These are phyloP conservation scores for Danio tinwini DNA, from an alignment of 2,797 vertebrate genomes.

Conservation along the genomic window DNA sequence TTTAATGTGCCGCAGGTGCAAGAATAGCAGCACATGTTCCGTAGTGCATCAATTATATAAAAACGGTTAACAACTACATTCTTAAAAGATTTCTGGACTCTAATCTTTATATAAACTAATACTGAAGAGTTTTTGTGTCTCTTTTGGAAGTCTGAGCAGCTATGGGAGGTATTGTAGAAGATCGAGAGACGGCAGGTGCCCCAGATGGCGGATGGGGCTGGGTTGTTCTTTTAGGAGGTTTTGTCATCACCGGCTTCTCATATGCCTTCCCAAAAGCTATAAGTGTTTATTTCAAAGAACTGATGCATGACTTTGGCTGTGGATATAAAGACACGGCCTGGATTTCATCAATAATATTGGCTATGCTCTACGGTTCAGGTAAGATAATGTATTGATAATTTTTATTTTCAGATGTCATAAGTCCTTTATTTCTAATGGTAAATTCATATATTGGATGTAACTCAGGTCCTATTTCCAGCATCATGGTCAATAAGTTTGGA, in stretches of 20 bases:
- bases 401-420: neutral
- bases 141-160: constrained; percentile 26
- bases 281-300: constrained; percentile 83
- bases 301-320: constrained; percentile 79
- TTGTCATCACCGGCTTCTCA: constrained; percentile 82
- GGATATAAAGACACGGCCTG: constrained; percentile 85
- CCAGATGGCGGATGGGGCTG: constrained; percentile 85
- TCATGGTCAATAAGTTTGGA: constrained; percentile 83
- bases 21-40: neutral
- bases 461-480: constrained; percentile 81
- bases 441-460: neutral
- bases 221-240: constrained; percentile 78
- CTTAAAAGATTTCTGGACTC: neutral
- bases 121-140: neutral
- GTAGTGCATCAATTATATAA: neutral
- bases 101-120: neutral
- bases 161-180: constrained; percentile 41
- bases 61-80: neutral
- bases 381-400: constrained; percentile 44
- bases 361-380: constrained; percentile 85
- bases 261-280: constrained; percentile 84
- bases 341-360: constrained; percentile 85
- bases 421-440: neutral
- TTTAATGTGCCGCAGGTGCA: neutral
- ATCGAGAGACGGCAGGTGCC: constrained; percentile 60